Evolutionary conservation across 2,797 vertebrate species (phyloP), one percentile per base, ranked within the genome.

Genomic region (Brachymystax lenok): DNA sequence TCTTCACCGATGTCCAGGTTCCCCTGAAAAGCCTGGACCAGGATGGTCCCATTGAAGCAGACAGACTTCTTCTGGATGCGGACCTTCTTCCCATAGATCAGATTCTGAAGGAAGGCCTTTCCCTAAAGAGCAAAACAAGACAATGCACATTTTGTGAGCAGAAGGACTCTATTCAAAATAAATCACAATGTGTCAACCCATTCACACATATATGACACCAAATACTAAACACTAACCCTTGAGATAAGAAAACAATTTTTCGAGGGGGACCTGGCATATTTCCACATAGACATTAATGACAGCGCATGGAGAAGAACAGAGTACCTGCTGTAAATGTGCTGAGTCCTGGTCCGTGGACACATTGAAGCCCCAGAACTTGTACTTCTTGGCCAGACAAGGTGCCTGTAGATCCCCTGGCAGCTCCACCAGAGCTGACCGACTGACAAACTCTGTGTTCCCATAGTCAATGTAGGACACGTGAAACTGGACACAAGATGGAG

Each of bases 71-170:
- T 87, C 79, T 28, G 87, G 80, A 95, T 83, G 84, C 91, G 93
- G 72, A 95, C 86, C 83, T 92, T 86, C 83, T 95, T 95, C 79
- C 95, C 93, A 82, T 87, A 91, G 80, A 94, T 93, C 51, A 95
- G 88, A 73, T 90, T 94, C 73, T 86, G 88, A 74, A 96, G 87
- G 88, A 96, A 95, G 68, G 89, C 91, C 84, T 88, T 94, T 5
- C 95, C 94, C 95, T 96, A 82, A 54, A 54, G 52, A 2, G 14
- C 52, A 16, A 4, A 54, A 54, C 8, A 63, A 8, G 8, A 27
- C 61, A 63, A 63, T 8, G 21, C 24, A 63, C n/a, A 24, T 63
- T 63, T 27, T 56, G 33, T 35, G 33, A 35, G 33, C 4, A 54
- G 3, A 54, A 54, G 52, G 52, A 54, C 17, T 54, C 16, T 35